Evolutionary conservation across 2,797 vertebrate species (phyloP), one percentile per base, ranked within the genome.

Genomic region (Myotis vivesi): DNA sequence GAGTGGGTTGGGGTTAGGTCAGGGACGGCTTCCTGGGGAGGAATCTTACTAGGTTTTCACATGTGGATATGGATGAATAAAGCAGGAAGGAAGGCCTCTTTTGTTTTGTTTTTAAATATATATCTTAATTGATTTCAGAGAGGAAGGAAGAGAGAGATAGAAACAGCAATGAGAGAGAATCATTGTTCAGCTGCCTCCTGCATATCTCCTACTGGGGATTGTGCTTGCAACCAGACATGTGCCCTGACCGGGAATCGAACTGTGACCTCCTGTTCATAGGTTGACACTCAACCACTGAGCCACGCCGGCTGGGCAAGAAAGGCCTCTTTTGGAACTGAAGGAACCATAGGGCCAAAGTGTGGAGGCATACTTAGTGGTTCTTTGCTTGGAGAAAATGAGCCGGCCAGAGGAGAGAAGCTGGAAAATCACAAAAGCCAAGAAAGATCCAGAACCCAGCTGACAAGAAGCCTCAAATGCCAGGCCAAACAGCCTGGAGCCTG

Each of bases 11-110:
- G 8, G 28, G 30, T 76, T 86, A 71, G 46, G 33, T 87, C 57
- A 75, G 51, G 49, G 16, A 91, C 86, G 8, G 19, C 17, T 88
- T 92, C 73, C 20, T 49, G 25, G 3, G 6, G 5, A 59, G 83
- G 73, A 90, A 53, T 33, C 59, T 84, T n/a, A 49, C 12, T 19
- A 53, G 36, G 41, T 66, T 55, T 94, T 73, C 16, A 77, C 33
- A 64, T 68, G 38, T n/a, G 28, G 77, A 93, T 11, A 33, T 2
- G 6, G 33, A 80, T 13, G 9, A 71, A 15, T 6, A 69, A 79
- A 91, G 69, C 15, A 51, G 23, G 28, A 89, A 97, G 82, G 13
- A 84, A 77, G 41, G 44, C 33, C 76, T 94, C 51, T 84, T 66
- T 49, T 82, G 53, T 46, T 46, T 23, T 57, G 23, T 57, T 59